Base-by-base conservation (phyloP, 2,797 vertebrate species). In the Bradypodion pumilum region DNA sequence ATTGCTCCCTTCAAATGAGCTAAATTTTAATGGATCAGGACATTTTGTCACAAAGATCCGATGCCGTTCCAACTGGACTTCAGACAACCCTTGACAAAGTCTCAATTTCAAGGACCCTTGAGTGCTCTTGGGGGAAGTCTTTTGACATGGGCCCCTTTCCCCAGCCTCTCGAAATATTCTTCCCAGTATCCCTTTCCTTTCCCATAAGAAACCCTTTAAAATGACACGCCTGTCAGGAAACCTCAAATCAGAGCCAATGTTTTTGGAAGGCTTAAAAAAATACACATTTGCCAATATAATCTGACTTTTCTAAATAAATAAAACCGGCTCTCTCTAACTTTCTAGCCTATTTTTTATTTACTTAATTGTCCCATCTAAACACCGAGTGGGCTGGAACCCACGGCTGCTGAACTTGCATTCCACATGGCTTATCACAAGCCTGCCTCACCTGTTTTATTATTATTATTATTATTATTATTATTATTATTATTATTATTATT, bases 251-350 rank as follows among this genome's bases (percentile, higher is more conserved):
- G 73, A 74, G 90, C 93, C 91, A 94, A 89, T 92, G 90, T 92
- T 93, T 91, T 89, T 29, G 81, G 91, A 94, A 89, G 85, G 1
- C 86, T 89, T 23, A 9, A 56, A 52, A 46, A 74, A 76, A 70
- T 85, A 93, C 90, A 93, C 92, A 91, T 94, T 90, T 94, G 94
- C 94, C 94, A 95, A 92, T 92, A 94, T 92, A 93, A 94, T 93
- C 92, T 82, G 91, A 92, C 92, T 93, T 93, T 92, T 89, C 90
- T 91, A 93, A 93, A 93, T 92, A 94, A 94, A 93, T 92, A 93
- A 77, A 90, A 86, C 84, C 80, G 1, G 27, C 0, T 83, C 49
- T 0, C 81, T 91, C 78, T 68, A 3, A 81, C 94, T 95, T 93
- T 92, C 92, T 90, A 91, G 88, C 88, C 90, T 89, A n/a, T 83